Percentiles rank a stretch among this genome's conserved stretches.
Conservation (phyloP, 2,888 invertebrate genomes). For the Coenonympha arcania region DNA sequence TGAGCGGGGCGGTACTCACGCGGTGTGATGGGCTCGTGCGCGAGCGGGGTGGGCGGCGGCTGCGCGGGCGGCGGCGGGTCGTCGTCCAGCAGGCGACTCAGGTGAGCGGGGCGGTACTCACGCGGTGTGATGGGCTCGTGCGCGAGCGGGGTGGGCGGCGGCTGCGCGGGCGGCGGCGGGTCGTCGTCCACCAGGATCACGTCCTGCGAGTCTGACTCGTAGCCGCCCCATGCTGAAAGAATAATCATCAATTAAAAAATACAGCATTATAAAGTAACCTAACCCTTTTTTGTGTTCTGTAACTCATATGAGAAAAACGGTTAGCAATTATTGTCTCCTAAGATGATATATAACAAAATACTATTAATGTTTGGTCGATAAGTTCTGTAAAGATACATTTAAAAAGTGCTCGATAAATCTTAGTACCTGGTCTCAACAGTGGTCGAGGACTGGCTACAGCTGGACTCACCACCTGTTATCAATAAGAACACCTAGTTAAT, state of each 20-base stretch:
- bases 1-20: constrained; percentile 41
- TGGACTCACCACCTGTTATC: constrained; percentile 61
- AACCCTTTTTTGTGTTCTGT: no score
- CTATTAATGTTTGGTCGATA: no score
- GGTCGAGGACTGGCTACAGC: constrained; percentile 60
- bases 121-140: constrained; percentile 48
- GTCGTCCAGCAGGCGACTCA: constrained; percentile 68
- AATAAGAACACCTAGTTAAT: constrained; percentile 18
- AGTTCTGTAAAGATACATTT: no score
- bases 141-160: constrained; percentile 23
- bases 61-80: constrained; percentile 45
- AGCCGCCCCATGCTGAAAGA: constrained; percentile 63
- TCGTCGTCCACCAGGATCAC: constrained; percentile 70
- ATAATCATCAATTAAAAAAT: not conserved
- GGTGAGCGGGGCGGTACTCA: constrained; percentile 37
- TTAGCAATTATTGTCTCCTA: no score
- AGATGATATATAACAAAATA: not conserved
- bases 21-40: constrained; percentile 45
- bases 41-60: constrained; percentile 20
- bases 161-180: constrained; percentile 38
- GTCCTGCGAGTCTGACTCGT: constrained; percentile 71
- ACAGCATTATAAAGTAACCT: no score
- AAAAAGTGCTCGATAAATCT: no score
- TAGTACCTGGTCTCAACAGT: constrained; percentile 51
- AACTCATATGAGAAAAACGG: no score